Percentiles rank a stretch among this genome's conserved stretches.
These are phyloP conservation scores for Calliphora vicina DNA, from an alignment of 1,140 invertebrate species.

Conservation along the genomic window DNA sequence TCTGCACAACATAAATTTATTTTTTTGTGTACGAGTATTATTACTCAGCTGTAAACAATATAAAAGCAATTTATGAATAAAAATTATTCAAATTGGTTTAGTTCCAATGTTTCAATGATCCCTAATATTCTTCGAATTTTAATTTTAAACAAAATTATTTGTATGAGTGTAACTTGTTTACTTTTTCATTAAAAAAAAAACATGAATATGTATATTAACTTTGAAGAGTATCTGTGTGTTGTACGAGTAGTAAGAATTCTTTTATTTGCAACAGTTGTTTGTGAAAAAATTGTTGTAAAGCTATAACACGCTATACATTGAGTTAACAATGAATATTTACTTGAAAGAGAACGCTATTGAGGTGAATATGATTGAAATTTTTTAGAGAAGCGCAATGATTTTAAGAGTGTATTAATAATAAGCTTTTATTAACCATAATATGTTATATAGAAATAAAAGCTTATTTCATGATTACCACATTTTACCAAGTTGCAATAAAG, in stretches of 20 bases:
- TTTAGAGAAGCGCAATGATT: background rate
- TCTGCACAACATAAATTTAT: too few relatives aligned
- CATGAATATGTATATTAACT: background rate
- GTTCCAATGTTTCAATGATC: too few relatives aligned
- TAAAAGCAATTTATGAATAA: too few relatives aligned
- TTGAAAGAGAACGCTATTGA: background rate
- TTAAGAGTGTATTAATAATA: background rate
- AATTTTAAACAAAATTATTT: too few relatives aligned
- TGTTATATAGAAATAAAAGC: background rate
- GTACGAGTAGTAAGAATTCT: background rate
- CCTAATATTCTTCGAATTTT: too few relatives aligned
- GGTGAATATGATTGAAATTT: background rate
- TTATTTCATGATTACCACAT: background rate
- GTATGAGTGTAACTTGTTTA: background rate
- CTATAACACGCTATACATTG: background rate
- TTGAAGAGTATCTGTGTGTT: background rate
- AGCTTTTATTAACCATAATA: background rate
- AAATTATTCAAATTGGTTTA: too few relatives aligned
- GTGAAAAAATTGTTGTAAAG: background rate
- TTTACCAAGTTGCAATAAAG: too few relatives aligned
- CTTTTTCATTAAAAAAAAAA: background rate
- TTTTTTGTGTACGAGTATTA: too few relatives aligned
- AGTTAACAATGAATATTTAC: background rate
- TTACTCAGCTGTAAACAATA: too few relatives aligned
- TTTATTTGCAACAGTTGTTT: constrained; percentile 1